These are phyloP conservation scores for Euspilapteryx auroguttella DNA, from an alignment of 2,888 invertebrate species.

Conservation along the genomic window DNA sequence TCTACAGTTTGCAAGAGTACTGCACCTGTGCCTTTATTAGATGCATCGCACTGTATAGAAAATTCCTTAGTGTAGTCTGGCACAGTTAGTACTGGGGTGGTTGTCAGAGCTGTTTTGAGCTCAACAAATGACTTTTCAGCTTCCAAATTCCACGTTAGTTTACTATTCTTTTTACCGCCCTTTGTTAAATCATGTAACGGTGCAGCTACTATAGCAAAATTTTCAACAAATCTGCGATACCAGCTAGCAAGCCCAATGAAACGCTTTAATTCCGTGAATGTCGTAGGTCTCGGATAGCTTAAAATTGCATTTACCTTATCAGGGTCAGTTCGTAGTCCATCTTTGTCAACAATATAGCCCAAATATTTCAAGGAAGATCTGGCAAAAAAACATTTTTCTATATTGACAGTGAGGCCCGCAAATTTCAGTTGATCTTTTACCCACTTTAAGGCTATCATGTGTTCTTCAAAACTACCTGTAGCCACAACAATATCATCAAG, in stretches of 20 bases:
- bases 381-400: conserved; percentile 9
- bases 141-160: not conserved
- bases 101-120: conserved; percentile 1
- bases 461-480: conserved; percentile 4
- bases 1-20: too few species aligned
- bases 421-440: conserved; percentile 6
- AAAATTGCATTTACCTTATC: conserved; percentile 2
- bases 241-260: conserved; percentile 1
- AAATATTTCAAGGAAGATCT: conserved; percentile 6
- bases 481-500: conserved; percentile 13
- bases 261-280: conserved; percentile 5
- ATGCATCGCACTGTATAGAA: conserved; percentile 1
- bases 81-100: not conserved
- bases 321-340: conserved; percentile 2
- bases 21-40: not conserved
- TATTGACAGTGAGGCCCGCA: conserved; percentile 7
- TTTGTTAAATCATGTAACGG: conserved; percentile 11
- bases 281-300: conserved; percentile 3
- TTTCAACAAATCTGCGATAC: conserved; percentile 7
- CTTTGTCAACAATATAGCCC: conserved; percentile 6
- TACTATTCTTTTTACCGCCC: conserved; percentile 11
- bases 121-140: not conserved
- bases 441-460: not conserved
- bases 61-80: not conserved
- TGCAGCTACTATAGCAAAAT: conserved; percentile 7